Percentiles rank a stretch among this genome's conserved stretches.
Conservation (phyloP, 2,797 vertebrate species). For the Enteromius trimaculatus region DNA sequence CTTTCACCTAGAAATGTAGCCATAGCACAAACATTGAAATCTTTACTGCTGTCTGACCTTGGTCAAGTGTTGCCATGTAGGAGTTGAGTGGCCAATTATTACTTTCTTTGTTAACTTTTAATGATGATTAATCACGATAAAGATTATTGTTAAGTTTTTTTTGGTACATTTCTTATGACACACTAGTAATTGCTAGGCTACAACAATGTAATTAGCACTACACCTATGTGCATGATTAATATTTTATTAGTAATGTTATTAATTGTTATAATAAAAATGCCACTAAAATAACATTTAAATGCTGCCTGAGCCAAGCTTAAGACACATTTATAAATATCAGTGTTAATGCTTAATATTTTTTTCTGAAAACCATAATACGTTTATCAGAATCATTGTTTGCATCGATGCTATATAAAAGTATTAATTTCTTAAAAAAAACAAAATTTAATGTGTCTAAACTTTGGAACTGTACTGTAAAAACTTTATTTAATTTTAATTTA, state of each 20-base stretch:
- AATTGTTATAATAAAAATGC: background rate
- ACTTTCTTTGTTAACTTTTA: background rate
- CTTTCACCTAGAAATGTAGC: background rate
- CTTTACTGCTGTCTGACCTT: background rate
- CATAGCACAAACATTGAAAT: background rate
- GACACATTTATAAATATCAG: background rate
- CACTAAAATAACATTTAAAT: background rate
- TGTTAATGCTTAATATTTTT: background rate
- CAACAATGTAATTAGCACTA: background rate
- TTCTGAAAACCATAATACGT: background rate
- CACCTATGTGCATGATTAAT: background rate
- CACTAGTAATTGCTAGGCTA: background rate
- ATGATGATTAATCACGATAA: background rate
- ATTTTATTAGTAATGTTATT: background rate
- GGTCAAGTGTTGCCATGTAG: background rate
- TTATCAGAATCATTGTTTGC: background rate
- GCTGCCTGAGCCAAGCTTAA: background rate
- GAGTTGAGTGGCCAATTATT: background rate
- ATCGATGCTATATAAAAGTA: background rate
- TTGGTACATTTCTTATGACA: background rate
- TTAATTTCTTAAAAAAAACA: background rate
- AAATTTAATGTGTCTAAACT: background rate
- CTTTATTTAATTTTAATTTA: no score
- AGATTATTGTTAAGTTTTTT: background rate
- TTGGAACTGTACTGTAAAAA: background rate